Evolutionary conservation across 2,888 invertebrate genomes (phyloP).

Genomic region (Zelleria hepariella): DNA sequence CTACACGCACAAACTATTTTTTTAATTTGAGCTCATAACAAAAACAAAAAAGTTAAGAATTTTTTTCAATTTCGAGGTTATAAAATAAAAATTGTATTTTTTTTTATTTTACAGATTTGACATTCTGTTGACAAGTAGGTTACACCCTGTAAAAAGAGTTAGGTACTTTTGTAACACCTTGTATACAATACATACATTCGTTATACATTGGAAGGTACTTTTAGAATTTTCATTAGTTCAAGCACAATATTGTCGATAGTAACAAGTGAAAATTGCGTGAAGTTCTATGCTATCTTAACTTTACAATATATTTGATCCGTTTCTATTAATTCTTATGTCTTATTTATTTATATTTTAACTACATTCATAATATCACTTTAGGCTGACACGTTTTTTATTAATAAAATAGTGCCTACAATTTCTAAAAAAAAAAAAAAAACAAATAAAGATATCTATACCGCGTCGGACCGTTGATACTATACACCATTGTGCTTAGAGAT

Average conservation of each 20-base stretch:
- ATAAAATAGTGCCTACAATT: not conserved
- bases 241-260: slow-evolving; percentile 48
- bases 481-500: not conserved
- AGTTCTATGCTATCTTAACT: slow-evolving; percentile 25
- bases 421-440: not conserved
- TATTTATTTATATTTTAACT: slow-evolving; percentile 32
- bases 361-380: slow-evolving; percentile 51
- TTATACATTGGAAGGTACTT: slow-evolving; percentile 30
- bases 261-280: slow-evolving; percentile 42
- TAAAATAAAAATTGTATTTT: too few species aligned
- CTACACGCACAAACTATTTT: too few species aligned
- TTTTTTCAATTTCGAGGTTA: too few species aligned
- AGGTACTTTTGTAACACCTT: too few species aligned
- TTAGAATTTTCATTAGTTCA: slow-evolving; percentile 24
- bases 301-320: slow-evolving; percentile 25
- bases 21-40: too few species aligned
- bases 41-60: too few species aligned
- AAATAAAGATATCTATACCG: too few species aligned
- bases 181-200: slow-evolving; percentile 15
- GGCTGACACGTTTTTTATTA: not conserved
- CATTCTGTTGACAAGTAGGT: too few species aligned
- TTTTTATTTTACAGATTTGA: too few species aligned
- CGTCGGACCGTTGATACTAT: not conserved
- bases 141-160: too few species aligned
- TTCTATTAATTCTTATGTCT: slow-evolving; percentile 24